Conservation (phyloP, 2,113 vertebrate species). For the Erythrocercus mccallii region DNA sequence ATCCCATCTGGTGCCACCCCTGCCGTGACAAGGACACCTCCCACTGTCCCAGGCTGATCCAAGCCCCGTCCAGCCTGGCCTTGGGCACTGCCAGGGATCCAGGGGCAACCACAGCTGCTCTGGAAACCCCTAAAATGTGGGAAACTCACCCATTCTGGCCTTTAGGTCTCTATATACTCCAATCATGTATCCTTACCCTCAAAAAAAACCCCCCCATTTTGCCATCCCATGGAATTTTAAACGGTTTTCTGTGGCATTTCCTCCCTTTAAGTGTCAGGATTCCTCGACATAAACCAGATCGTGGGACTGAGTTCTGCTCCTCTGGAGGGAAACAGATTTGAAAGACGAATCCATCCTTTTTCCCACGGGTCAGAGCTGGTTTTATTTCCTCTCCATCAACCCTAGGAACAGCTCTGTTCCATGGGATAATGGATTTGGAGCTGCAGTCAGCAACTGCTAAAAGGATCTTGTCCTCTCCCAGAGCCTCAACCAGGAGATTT, state of each 20-base stretch:
- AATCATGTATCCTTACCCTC: accelerated
- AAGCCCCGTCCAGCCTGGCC: not conserved
- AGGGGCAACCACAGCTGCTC: not conserved
- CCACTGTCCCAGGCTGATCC: not conserved
- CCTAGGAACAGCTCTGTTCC: not conserved
- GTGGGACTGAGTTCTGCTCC: not conserved
- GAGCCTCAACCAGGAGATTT: accelerated
- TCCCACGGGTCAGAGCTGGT: accelerated
- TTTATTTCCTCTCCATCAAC: not conserved
- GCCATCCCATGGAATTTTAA: not conserved
- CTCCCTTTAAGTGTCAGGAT: accelerated
- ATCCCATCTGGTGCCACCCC: not conserved
- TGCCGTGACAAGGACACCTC: not conserved
- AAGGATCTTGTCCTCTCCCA: not conserved
- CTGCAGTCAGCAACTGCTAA: not conserved
- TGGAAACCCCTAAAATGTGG: not conserved
- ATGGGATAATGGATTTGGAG: not conserved
- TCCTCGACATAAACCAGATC: accelerated
- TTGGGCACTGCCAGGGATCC: not conserved
- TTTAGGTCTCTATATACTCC: not conserved
- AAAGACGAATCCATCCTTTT: not conserved
- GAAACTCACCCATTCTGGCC: not conserved
- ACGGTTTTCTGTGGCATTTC: not conserved
- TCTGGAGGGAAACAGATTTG: accelerated
- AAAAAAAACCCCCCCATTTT: not conserved